Percentiles rank a stretch among this genome's conserved stretches.
Evolutionary conservation across 2,797 vertebrate genomes (phyloP).

Genomic region (Margarornis squamiger): DNA sequence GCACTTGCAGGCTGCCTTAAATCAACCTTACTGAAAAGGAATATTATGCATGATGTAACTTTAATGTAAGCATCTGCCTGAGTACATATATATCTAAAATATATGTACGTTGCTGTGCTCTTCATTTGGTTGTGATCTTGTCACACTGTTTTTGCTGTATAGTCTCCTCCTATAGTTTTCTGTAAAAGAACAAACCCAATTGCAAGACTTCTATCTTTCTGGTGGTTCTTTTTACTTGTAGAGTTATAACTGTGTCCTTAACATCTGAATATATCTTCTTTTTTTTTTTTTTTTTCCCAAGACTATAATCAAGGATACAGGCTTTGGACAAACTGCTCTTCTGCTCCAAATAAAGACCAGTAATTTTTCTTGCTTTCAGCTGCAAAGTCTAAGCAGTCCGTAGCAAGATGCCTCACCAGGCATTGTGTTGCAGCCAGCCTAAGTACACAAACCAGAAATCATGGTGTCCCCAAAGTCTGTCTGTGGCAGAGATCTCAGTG

Average conservation of each 20-base stretch:
- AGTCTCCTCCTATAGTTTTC: not conserved
- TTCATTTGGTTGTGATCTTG: not conserved
- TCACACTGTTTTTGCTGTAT: not conserved
- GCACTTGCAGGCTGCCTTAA: not conserved
- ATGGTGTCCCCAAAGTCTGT: not conserved
- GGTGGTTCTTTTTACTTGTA: not conserved
- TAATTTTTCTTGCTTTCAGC: not conserved
- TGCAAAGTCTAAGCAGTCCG: not conserved
- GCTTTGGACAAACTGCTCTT: not conserved
- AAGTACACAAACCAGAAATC: not conserved
- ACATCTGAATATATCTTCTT: not conserved
- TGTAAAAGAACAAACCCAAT: not conserved
- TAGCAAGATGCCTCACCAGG: not conserved
- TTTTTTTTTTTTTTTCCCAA: not conserved
- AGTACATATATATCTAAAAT: not conserved
- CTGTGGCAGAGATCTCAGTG: not conserved
- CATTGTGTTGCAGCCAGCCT: not conserved
- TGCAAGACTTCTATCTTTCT: not conserved
- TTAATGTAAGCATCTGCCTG: not conserved
- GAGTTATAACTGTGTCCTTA: not conserved
- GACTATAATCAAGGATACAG: not conserved
- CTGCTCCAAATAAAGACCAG: not conserved
- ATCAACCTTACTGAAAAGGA: not conserved
- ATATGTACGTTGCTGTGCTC: not conserved
- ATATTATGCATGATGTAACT: not conserved